Percentiles rank a stretch among this genome's conserved stretches.
phyloP scores from a whole-genome alignment of 92 coral and sea anemone genomes.

The Actinostola sp. region DNA sequence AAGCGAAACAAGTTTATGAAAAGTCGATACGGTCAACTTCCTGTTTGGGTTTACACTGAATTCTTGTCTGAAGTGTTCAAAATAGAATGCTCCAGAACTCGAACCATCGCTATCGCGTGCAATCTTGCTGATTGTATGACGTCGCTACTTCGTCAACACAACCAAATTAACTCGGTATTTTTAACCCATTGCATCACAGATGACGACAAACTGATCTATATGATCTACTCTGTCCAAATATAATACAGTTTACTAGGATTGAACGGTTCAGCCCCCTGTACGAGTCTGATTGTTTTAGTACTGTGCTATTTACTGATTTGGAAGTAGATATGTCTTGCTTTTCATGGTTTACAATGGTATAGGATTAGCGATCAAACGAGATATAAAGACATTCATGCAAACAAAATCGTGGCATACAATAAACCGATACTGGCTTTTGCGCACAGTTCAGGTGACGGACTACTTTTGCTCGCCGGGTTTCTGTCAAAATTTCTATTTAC shows the following conservation, averaged over 20 bases:
- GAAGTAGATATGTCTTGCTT: not conserved
- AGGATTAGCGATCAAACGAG: not conserved
- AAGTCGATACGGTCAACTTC: not conserved
- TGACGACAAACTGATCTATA: not conserved
- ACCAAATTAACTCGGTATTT: not conserved
- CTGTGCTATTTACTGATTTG: not conserved
- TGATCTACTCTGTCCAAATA: not conserved
- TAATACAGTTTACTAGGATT: not conserved
- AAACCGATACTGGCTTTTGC: not conserved
- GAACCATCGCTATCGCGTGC: no score
- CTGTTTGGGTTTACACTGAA: not conserved
- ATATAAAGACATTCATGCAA: not conserved
- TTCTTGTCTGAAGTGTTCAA: not conserved
- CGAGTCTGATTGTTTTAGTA: not conserved
- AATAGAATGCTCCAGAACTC: not conserved
- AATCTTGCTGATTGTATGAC: slow-evolving; percentile 7
- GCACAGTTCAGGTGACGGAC: no score
- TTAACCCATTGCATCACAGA: not conserved
- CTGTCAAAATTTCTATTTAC: no score
- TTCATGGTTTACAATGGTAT: not conserved
- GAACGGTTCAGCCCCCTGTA: not conserved
- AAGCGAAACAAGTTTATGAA: not conserved
- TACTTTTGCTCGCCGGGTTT: no score
- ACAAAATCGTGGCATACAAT: not conserved
- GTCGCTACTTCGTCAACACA: not conserved